phyloP scores from a whole-genome alignment of 2,888 invertebrate genomes.

The Polietes domitor region DNA sequence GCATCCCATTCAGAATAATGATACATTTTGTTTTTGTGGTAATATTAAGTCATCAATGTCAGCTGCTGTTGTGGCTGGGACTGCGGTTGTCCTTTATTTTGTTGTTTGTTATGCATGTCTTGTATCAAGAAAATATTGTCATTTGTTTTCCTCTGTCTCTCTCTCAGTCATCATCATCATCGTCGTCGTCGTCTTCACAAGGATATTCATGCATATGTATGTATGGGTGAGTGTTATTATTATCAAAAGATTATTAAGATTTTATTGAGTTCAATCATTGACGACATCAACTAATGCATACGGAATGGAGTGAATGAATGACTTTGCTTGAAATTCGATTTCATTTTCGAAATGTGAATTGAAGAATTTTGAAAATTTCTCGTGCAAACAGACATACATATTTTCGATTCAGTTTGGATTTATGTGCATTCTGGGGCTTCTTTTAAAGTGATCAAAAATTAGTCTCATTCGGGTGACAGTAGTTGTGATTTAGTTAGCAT shows the following conservation, averaged over 20 bases:
- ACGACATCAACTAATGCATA: conserved; percentile 32
- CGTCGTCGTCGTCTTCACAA: not conserved
- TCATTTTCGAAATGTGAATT: not conserved
- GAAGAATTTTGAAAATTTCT: not conserved
- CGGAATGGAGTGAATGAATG: not conserved
- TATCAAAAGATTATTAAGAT: conserved; percentile 32
- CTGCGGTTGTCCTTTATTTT: conserved; percentile 38
- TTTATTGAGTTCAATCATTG: conserved; percentile 48
- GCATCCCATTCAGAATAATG: conserved; percentile 10
- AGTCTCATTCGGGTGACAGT: too few species aligned
- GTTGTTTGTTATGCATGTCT: conserved; percentile 62
- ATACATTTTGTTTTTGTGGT: conserved; percentile 33
- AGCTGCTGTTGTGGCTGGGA: conserved; percentile 49
- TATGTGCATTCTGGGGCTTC: too few species aligned
- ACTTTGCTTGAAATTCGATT: conserved; percentile 6
- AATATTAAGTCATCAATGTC: conserved; percentile 66
- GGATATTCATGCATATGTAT: not conserved
- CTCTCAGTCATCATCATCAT: not conserved
- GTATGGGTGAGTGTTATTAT: not conserved
- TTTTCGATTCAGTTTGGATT: too few species aligned
- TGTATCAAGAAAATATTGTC: conserved; percentile 42
- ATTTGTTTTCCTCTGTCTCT: conserved; percentile 17
- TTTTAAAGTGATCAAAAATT: too few species aligned
- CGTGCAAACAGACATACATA: too few species aligned
- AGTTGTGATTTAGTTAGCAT: not conserved